These are phyloP conservation scores for Brachionus plicatilis DNA, from an alignment of 1,140 invertebrate genomes.

Conservation along the genomic window DNA sequence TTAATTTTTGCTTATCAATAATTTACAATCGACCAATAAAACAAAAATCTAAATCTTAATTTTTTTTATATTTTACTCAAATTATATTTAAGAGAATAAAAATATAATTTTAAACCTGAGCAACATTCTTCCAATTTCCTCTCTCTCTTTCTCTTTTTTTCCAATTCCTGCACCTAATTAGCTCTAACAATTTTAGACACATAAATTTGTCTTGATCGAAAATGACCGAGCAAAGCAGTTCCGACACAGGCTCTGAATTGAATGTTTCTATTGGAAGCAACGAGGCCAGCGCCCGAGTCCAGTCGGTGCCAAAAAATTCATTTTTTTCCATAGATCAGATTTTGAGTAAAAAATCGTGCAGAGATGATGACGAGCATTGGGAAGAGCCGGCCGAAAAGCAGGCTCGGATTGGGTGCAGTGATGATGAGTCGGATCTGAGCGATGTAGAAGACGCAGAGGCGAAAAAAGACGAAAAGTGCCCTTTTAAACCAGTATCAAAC, in stretches of 20 bases:
- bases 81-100: constrained; percentile 11
- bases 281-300: neutral
- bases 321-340: constrained; percentile 24
- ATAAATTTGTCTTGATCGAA: neutral
- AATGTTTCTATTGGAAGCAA: constrained; percentile 13
- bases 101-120: neutral
- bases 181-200: neutral
- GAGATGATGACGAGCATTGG: neutral
- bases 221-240: constrained; percentile 2
- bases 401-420: neutral
- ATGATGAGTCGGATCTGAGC: neutral
- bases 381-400: neutral
- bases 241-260: neutral
- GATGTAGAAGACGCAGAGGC: neutral
- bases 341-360: neutral
- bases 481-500: neutral
- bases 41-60: neutral
- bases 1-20: constrained; percentile 36
- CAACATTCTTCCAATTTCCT: neutral
- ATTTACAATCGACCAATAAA: constrained; percentile 14
- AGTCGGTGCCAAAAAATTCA: neutral
- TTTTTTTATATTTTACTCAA: neutral
- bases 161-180: neutral
- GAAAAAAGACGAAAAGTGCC: neutral
- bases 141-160: neutral